Evolutionary conservation across 2,113 vertebrate genomes (phyloP).

Genomic region (Alectura lathami): DNA sequence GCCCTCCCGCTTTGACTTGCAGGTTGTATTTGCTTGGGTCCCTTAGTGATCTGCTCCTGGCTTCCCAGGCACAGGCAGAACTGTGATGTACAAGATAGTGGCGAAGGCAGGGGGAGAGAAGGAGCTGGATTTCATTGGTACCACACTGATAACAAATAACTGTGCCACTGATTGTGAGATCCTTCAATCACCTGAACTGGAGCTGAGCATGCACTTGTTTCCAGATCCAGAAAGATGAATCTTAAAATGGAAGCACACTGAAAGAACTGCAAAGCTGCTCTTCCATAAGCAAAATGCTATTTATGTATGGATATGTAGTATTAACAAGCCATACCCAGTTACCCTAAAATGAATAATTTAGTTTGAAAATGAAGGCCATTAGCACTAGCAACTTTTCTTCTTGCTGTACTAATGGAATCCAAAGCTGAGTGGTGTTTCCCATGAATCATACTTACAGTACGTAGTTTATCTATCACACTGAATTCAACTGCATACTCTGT

Average conservation of each 20-base stretch:
- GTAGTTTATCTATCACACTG: constrained; percentile 8
- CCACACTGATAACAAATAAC: not conserved
- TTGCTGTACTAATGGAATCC: not conserved
- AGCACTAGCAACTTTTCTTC: not conserved
- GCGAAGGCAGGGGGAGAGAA: not conserved
- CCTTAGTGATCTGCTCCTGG: not conserved
- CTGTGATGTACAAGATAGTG: not conserved
- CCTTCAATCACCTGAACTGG: not conserved
- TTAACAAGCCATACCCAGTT: not conserved
- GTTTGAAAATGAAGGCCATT: not conserved
- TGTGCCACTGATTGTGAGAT: no score
- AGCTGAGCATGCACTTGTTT: not conserved
- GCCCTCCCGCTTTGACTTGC: not conserved
- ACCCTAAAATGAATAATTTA: not conserved
- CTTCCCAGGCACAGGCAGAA: no score
- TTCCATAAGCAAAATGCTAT: not conserved
- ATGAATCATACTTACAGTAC: not conserved
- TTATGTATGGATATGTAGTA: not conserved
- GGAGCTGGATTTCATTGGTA: not conserved
- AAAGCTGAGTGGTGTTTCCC: not conserved
- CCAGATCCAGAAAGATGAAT: not conserved
- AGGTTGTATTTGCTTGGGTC: not conserved
- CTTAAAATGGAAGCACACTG: not conserved
- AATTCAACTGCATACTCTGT: not conserved
- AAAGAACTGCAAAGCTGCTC: not conserved